Conservation (phyloP, 2,797 vertebrate genomes). For the Nothura maculosa region DNA sequence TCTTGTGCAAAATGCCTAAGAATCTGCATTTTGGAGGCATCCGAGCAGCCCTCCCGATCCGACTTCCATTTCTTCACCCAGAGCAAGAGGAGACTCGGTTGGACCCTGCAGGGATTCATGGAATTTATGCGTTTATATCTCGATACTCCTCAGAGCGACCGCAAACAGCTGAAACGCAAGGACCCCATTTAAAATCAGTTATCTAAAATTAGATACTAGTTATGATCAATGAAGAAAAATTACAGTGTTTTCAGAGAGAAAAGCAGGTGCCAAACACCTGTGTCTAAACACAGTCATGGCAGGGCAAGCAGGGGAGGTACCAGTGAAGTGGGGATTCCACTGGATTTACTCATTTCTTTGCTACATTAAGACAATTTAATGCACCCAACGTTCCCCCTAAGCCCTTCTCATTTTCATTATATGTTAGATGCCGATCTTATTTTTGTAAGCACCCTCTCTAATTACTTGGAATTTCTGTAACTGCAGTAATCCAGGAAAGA, state of each 20-base stretch:
- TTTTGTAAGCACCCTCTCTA: neutral
- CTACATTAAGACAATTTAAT: neutral
- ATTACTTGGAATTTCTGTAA: neutral
- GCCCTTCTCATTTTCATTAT: neutral
- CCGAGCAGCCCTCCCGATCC: neutral
- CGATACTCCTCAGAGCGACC: rapidly evolving
- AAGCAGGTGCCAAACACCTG: neutral
- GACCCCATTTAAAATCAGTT: neutral
- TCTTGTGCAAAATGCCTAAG: neutral
- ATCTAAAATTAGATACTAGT: neutral
- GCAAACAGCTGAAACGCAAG: neutral
- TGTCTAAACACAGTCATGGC: rapidly evolving
- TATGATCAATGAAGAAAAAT: neutral
- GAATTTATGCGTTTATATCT: neutral
- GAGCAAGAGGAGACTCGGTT: neutral
- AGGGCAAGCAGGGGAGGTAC: no score
- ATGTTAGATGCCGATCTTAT: neutral
- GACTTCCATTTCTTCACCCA: neutral
- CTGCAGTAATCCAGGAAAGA: neutral
- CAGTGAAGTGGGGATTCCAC: neutral
- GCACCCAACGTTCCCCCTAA: neutral
- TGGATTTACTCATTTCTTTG: neutral
- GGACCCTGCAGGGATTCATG: neutral
- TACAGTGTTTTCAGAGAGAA: neutral
- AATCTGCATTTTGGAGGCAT: neutral